These are phyloP conservation scores for Pluvialis apricaria DNA, from an alignment of 2,113 vertebrate species.

Conservation along the genomic window DNA sequence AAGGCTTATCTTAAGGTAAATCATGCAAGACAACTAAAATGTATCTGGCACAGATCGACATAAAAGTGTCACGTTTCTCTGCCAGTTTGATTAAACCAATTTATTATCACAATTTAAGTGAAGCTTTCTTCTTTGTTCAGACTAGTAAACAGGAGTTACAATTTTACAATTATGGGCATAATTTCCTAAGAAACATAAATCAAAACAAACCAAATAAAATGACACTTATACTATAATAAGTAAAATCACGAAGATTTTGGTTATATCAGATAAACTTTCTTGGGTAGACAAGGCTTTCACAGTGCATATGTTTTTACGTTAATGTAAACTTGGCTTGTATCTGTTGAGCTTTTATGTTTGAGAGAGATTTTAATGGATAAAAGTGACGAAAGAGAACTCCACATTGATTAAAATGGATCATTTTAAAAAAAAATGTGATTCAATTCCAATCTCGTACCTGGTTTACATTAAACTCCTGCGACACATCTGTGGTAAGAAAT, in stretches of 20 bases:
- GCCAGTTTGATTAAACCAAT: neutral
- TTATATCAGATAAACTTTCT: neutral
- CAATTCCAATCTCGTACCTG: neutral
- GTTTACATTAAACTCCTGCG: neutral
- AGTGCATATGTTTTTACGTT: neutral
- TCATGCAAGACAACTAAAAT: neutral
- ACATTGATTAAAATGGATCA: neutral
- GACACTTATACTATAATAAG: neutral
- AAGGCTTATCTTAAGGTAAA: neutral
- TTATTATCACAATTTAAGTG: neutral
- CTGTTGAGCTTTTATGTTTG: neutral
- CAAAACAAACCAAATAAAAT: neutral
- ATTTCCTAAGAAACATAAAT: slow-evolving; percentile 10
- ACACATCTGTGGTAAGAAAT: neutral
- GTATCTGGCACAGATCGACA: neutral
- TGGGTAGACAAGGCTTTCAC: neutral
- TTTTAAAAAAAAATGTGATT: neutral
- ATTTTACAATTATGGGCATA: neutral
- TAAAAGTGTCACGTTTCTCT: neutral
- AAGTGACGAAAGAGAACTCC: neutral
- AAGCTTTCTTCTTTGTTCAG: neutral
- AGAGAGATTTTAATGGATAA: neutral
- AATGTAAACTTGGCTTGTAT: neutral
- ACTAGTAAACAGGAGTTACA: neutral
- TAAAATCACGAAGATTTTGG: neutral